These are phyloP conservation scores for Dendrophyllia cribrosa DNA, from an alignment of 64 coral and sea anemone genomes.

Conservation along the genomic window DNA sequence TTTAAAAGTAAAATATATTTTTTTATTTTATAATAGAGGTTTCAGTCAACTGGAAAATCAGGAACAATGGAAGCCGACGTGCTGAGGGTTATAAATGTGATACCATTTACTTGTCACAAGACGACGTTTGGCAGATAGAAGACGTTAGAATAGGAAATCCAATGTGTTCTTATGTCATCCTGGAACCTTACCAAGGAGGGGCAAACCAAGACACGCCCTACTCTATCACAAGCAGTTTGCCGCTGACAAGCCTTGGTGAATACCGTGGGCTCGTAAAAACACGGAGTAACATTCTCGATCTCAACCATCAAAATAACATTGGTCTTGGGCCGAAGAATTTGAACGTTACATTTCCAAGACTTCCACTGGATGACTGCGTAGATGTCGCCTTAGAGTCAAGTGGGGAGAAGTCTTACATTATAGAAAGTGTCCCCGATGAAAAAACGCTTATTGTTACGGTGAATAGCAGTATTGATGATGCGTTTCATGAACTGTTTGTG, in stretches of 20 bases:
- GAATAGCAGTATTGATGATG: slow-evolving; percentile 19
- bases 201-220: slow-evolving; percentile 56
- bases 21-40: slow-evolving; percentile 44
- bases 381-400: slow-evolving; percentile 23
- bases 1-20: background rate
- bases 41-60: slow-evolving; percentile 59
- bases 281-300: slow-evolving; percentile 86
- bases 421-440: slow-evolving; percentile 61
- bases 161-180: slow-evolving; percentile 52
- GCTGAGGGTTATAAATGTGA: slow-evolving; percentile 87
- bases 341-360: slow-evolving; percentile 72
- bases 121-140: slow-evolving; percentile 91
- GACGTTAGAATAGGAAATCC: slow-evolving; percentile 64
- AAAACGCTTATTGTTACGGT: slow-evolving; percentile 69
- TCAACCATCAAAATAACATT: slow-evolving; percentile 71
- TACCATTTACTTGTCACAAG: slow-evolving; percentile 73
- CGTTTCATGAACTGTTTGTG: slow-evolving; percentile 75
- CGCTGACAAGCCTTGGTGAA: slow-evolving; percentile 49
- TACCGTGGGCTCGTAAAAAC: slow-evolving; percentile 84
- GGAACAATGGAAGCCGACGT: slow-evolving; percentile 75
- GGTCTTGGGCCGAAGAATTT: slow-evolving; percentile 59
- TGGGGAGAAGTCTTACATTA: slow-evolving; percentile 41
- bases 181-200: slow-evolving; percentile 67
- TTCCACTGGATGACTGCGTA: slow-evolving; percentile 61
- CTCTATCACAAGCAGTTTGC: slow-evolving; percentile 17